Percentiles rank a stretch among this genome's conserved stretches.
Evolutionary conservation across 2,888 invertebrate species (phyloP).

Genomic region (Corbicula japonica): DNA sequence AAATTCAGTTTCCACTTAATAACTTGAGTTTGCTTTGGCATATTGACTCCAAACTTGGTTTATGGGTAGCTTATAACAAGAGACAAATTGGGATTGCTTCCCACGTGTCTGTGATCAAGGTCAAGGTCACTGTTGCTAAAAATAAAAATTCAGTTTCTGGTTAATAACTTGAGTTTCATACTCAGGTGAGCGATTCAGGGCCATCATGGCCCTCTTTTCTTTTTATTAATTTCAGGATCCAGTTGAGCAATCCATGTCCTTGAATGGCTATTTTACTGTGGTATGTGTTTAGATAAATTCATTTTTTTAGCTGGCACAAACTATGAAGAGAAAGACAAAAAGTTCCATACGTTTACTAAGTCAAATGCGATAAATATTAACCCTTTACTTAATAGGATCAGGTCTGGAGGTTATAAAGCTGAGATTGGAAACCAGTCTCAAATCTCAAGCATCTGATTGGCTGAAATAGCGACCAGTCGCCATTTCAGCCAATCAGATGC

Average conservation of each 20-base stretch:
- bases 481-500: no score
- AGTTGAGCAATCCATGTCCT: slow-evolving; percentile 23
- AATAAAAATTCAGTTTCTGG: neutral
- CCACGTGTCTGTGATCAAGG: no score
- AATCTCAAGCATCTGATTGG: no score
- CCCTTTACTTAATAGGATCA: neutral
- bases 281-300: slow-evolving; percentile 30
- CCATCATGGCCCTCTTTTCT: no score
- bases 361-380: neutral
- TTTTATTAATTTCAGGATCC: slow-evolving; percentile 40
- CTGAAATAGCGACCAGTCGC: no score
- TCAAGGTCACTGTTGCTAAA: neutral
- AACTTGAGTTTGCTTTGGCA: no score
- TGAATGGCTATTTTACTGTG: slow-evolving; percentile 44
- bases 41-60: neutral
- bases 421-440: neutral
- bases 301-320: neutral
- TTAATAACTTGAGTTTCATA: neutral
- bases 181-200: neutral
- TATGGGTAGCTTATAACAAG: neutral
- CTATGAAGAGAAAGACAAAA: neutral
- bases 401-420: neutral
- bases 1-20: no score
- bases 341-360: neutral
- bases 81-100: neutral